Conservation (phyloP, 1,140 invertebrate genomes). For the Helicoverpa zea region DNA sequence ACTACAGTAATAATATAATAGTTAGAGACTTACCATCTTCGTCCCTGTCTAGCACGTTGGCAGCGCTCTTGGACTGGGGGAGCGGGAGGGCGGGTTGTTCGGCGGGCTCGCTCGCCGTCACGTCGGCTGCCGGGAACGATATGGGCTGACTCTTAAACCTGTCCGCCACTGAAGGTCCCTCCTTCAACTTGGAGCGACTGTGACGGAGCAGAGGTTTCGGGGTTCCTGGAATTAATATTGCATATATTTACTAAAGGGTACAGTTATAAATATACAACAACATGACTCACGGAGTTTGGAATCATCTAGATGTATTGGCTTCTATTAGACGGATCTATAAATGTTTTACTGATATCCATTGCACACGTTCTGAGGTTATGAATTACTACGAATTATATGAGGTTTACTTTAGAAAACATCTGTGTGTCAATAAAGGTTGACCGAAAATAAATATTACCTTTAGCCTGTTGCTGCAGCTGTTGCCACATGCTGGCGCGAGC, state of each 20-base stretch:
- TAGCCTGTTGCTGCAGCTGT: constrained; percentile 88
- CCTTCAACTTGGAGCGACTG: constrained; percentile 82
- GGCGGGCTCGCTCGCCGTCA: constrained; percentile 52
- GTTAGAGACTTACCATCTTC: constrained; percentile 81
- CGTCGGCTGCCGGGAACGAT: constrained; percentile 61
- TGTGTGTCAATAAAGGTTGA: constrained; percentile 11
- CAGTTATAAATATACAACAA: constrained; percentile 19
- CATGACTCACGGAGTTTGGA: constrained; percentile 3
- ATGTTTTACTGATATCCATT: constrained; percentile 18
- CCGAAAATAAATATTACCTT: constrained; percentile 68
- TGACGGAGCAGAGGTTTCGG: constrained; percentile 84
- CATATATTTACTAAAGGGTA: neutral
- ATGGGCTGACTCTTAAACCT: constrained; percentile 83
- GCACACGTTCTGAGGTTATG: neutral
- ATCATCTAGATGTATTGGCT: constrained; percentile 12
- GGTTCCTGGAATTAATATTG: constrained; percentile 72
- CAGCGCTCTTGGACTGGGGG: constrained; percentile 82
- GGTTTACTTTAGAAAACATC: constrained; percentile 13
- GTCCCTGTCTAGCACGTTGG: constrained; percentile 83
- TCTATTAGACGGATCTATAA: constrained; percentile 9
- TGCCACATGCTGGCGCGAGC: constrained; percentile 89
- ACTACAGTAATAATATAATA: constrained; percentile 7
- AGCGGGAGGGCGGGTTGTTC: constrained; percentile 70
- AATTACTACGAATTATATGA: neutral
- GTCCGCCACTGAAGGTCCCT: constrained; percentile 78